Percentiles rank a stretch among this genome's conserved stretches.
These are phyloP conservation scores for Peromyscus nudipes DNA, from an alignment of 2,797 vertebrate genomes.

Conservation along the genomic window DNA sequence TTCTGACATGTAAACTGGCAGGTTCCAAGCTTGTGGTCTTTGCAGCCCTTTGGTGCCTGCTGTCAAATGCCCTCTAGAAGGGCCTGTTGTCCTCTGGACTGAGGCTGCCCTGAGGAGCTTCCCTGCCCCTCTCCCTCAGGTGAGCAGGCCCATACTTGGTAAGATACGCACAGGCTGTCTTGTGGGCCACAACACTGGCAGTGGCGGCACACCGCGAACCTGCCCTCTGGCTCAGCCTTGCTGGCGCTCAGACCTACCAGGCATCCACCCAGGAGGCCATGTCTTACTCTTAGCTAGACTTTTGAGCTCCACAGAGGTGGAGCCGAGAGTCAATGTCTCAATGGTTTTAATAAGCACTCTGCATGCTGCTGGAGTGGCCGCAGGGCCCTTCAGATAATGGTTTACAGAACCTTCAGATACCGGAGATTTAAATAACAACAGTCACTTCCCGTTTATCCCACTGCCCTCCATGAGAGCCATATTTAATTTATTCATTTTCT, in stretches of 20 bases:
- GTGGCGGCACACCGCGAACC: not conserved
- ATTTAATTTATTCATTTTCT: not conserved
- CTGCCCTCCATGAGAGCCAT: not conserved
- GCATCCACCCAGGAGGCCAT: not conserved
- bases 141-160: not conserved
- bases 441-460: not conserved
- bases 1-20: slow-evolving; percentile 18
- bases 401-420: not conserved
- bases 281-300: slow-evolving; percentile 29
- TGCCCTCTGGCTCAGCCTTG: not conserved
- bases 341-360: slow-evolving; percentile 26
- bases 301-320: slow-evolving; percentile 9
- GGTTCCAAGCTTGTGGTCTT: not conserved
- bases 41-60: not conserved
- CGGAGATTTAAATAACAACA: not conserved
- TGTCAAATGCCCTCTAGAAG: not conserved
- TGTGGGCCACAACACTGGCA: not conserved
- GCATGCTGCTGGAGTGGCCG: not conserved
- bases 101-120: not conserved
- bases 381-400: not conserved
- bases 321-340: not conserved
- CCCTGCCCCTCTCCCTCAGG: not conserved
- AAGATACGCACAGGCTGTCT: not conserved
- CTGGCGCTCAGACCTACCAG: not conserved
- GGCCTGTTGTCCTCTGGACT: not conserved